Base-by-base conservation (phyloP, 1,140 invertebrate species). In the Cryptotermes secundus region DNA sequence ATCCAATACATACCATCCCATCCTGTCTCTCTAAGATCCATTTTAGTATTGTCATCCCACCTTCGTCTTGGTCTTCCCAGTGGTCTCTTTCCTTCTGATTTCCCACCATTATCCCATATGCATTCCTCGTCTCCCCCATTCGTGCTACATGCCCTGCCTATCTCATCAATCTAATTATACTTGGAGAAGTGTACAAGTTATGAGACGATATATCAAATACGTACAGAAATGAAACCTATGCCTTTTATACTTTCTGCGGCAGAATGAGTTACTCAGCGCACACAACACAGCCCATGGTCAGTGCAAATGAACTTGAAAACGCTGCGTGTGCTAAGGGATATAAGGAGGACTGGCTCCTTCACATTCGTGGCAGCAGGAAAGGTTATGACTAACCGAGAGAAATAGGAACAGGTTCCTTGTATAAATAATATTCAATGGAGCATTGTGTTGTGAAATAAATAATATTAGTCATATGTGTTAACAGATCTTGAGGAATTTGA, bases 401-500 rank as follows among this genome's bases (percentile, higher is more conserved):
- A 59, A 72, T 72, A 72, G 10, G 16, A 72, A 72, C 59, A 72
- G 59, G 59, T 72, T 72, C 59, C 59, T 72, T 31, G 26, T 31
- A 72, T 72, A 72, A 72, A 72, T 72, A 59, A 72, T 72, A 72
- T 31, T 72, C 59, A 72, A 72, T 72, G n/a, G 26, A 72, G 59
- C 59, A 72, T 72, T 72, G 59, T 72, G 59, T 72, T 72, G 59
- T 72, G 26, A 72, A 72, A 31, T 7, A 72, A 72, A 72, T 72
- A 72, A 72, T n/a, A 72, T 72, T 72, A 72, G 1, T 72, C n/a
- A 72, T 72, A n/a, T 72, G 59, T 72, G 59, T 72, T 72, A 72
- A 72, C 59, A 72, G 59, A 72, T 72, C n/a, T 7, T 12, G 26
- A n/a, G n/a, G 59, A 72, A 72, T n/a, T 49, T 49, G 45, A 49